Base-by-base conservation (phyloP, 2,888 invertebrate genomes). In the Stenotaenia linearis region DNA sequence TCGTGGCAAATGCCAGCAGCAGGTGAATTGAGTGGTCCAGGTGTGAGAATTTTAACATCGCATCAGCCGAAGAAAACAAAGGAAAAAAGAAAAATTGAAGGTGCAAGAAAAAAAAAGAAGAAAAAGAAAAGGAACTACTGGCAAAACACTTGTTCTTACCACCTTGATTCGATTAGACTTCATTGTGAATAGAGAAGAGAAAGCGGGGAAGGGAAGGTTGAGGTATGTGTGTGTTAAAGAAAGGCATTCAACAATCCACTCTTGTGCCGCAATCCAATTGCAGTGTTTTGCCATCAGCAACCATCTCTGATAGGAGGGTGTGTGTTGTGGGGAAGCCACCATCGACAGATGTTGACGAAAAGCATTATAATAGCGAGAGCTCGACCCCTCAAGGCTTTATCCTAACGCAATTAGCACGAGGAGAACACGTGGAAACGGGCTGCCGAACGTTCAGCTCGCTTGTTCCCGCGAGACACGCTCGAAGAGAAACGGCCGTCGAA, bases 381-480 rank as follows among this genome's bases (percentile, higher is more conserved):
- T 28, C 69, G 69, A 69, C 69, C 69, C 77, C 77, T 45, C 37
- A 77, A 77, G 77, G 77, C 45, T 77, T 45, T 40, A 45, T 37
- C 37, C 45, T 77, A 77, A 77, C 45, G 77, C 77, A 77, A 77
- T 77, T 77, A 77, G 45, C 77, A 77, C 45, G 77, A 75, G 23
- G 32, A 75, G 75, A 40, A 45, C 77, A 77, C 77, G 77, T 77
- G 37, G 37, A 77, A 77, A 23, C n/a, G 45, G 69, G 23, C 77
- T 30, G 77, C 10, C 76, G 32, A 21, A 75, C 76, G 76, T n/a
- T n/a, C n/a, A n/a, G n/a, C 37, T 18, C 76, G 76, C 30, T 23
- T 18, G 76, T 35, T 37, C 76, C 35, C 76, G 37, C 76, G 76
- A 32, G 76, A 32, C 32, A 75, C 32, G 6, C 32, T 35, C 76